Conservation (phyloP, 1,140 invertebrate species). For the Andrena cerasifolii region DNA sequence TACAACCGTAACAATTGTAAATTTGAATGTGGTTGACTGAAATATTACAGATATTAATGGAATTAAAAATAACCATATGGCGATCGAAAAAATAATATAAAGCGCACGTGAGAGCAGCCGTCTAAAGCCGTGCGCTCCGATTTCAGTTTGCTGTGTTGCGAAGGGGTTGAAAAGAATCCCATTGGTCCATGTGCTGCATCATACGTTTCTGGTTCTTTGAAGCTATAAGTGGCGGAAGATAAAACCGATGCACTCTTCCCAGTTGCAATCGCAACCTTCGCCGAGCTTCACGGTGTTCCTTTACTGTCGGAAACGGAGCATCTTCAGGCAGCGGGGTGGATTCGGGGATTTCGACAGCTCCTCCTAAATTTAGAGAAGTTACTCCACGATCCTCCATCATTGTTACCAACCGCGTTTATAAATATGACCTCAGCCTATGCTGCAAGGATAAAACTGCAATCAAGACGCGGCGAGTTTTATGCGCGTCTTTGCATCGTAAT, state of each 20-base stretch:
- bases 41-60: no score
- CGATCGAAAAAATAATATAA: no score
- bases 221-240: not conserved
- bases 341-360: slow-evolving; percentile 23
- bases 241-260: not conserved
- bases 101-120: no score
- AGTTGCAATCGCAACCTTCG: not conserved
- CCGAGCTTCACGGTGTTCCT: not conserved
- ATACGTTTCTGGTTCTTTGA: not conserved
- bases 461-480: not conserved
- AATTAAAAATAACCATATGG: no score
- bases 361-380: slow-evolving; percentile 54
- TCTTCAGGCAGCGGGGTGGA: slow-evolving; percentile 8
- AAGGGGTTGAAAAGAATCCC: no score
- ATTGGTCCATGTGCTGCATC: no score
- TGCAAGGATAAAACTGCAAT: slow-evolving; percentile 43
- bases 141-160: no score
- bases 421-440: slow-evolving; percentile 53
- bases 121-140: no score
- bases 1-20: no score
- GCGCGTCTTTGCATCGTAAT: slow-evolving; percentile 24
- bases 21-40: no score
- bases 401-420: slow-evolving; percentile 37
- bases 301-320: not conserved
- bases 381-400: slow-evolving; percentile 40